Base-by-base conservation (phyloP, 1,140 invertebrate species). In the honey bee (Apis mellifera) region DNA sequence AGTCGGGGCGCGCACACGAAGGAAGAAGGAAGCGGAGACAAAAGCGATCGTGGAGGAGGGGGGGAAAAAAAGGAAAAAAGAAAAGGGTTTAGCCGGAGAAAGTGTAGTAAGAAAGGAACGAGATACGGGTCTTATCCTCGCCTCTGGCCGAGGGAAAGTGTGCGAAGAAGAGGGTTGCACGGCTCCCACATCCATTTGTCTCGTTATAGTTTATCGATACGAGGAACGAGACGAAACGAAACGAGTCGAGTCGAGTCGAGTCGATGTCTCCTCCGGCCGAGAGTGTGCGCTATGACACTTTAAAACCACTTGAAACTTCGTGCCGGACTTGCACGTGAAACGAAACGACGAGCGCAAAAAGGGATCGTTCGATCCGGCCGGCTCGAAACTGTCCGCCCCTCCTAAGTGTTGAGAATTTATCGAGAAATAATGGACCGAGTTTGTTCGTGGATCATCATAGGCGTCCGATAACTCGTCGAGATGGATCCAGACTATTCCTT, bases 161-260 rank as follows among this genome's bases (percentile, higher is more conserved):
- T 70, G 73, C 50, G 71, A 55, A 66, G 74, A 23, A 5, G 19
- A 79, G 78, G 82, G 85, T 78, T 75, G 83, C 76, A 82, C 69
- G 23, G 75, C 81, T 90, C 88, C 86, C 85, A 90, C 89, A 91
- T 90, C 89, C 88, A 91, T 92, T 91, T 92, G 91, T 91, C 91
- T 91, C 87, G 84, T 91, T 92, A 91, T 87, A 91, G 88, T 91
- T 91, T 91, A 91, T 89, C 90, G 90, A 91, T 91, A 91, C 80
- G 59, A 77, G 42, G 77, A 68, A 73, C 78, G 83, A 88, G 83
- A 90, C 81, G 88, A 87, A 80, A 60, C 73, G 85, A 84, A n/a
- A n/a, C n/a, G n/a, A n/a, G 72, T 79, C 86, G 83, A 85, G 77
- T 48, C 73, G 85, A 84, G 72, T 79, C 86, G 83, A 85, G 77